These are phyloP conservation scores for Patella pellucida DNA, from an alignment of 2,888 invertebrate genomes.

Conservation along the genomic window DNA sequence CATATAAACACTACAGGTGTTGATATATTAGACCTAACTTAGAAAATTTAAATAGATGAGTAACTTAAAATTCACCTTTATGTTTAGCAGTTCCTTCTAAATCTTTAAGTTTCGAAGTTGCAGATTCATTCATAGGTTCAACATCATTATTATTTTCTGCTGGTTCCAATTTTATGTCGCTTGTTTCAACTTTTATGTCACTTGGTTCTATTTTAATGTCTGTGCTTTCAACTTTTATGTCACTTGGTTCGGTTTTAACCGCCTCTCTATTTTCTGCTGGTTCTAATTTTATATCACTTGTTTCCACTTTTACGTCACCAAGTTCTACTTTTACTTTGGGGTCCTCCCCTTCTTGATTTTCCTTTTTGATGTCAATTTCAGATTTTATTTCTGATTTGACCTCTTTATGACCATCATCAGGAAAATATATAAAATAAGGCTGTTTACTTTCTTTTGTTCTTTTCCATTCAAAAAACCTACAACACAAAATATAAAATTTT, in stretches of 20 bases:
- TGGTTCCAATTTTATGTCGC: constrained; percentile 67
- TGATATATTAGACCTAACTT: too few relatives aligned
- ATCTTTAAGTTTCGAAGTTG: too few relatives aligned
- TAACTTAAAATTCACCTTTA: too few relatives aligned
- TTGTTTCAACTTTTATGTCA: constrained; percentile 11
- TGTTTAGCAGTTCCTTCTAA: too few relatives aligned
- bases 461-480: constrained; percentile 71
- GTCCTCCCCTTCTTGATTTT: constrained; percentile 56
- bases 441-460: constrained; percentile 74
- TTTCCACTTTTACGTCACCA: constrained; percentile 4
- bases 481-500: constrained; percentile 51
- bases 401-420: constrained; percentile 71
- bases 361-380: constrained; percentile 14
- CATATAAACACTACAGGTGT: too few relatives aligned
- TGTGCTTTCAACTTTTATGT: constrained; percentile 56
- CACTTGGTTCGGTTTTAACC: not conserved
- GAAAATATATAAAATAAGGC: constrained; percentile 82
- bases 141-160: constrained; percentile 35
- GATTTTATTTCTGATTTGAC: not conserved
- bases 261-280: constrained; percentile 62
- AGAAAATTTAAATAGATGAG: too few relatives aligned
- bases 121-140: too few relatives aligned
- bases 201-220: not conserved
- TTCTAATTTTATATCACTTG: constrained; percentile 51
- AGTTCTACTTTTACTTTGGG: not conserved